Base-by-base conservation (phyloP, 2,888 invertebrate species). In the Calliphora vomitoria region DNA sequence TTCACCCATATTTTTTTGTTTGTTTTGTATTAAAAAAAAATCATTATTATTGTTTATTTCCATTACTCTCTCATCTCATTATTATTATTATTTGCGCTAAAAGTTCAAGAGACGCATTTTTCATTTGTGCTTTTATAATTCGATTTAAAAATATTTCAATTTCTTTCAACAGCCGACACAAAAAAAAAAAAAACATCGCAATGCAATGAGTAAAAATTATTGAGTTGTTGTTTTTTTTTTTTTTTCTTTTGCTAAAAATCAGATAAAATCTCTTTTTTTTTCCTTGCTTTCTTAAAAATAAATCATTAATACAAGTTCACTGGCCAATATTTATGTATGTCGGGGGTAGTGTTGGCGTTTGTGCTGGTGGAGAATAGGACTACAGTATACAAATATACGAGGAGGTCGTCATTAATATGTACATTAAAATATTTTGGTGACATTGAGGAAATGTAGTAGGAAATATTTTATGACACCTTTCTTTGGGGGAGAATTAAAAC, bases 21-120 rank as follows among this genome's bases (percentile, higher is more conserved):
- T 35, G 35, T 4, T 35, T 35, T 35, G 35, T 35, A 6, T 35
- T 35, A 11, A 15, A 20, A 58, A 62, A 62, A 31, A 35, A 60
- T n/a, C n/a, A 31, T 15, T n/a, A 62, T 62, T 8, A 62, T 35
- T 35, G 35, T 31, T 50, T 62, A 1, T 20, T 64, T 81, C n/a
- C n/a, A 18, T n/a, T 20, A 53, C 13, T 20, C 15, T 82, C 31
- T 18, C 11, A 55, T 58, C 8, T 18, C 53, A 60, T 25, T 44
- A 20, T 55, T 74, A 31, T 81, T 44, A 44, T 44, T 11, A 44
- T 44, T 44, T 60, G 53, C 38, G 69, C 69, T 35, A 66, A 78
- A 38, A 71, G 83, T 72, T 84, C 84, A 84, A 72, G 55, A 72
- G 71, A 79, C 78, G 20, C 64, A 71, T 72, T 84, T 72, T 72